These are phyloP conservation scores for Cebus imitator DNA, from an alignment of 2,113 vertebrate genomes.

Conservation along the genomic window DNA sequence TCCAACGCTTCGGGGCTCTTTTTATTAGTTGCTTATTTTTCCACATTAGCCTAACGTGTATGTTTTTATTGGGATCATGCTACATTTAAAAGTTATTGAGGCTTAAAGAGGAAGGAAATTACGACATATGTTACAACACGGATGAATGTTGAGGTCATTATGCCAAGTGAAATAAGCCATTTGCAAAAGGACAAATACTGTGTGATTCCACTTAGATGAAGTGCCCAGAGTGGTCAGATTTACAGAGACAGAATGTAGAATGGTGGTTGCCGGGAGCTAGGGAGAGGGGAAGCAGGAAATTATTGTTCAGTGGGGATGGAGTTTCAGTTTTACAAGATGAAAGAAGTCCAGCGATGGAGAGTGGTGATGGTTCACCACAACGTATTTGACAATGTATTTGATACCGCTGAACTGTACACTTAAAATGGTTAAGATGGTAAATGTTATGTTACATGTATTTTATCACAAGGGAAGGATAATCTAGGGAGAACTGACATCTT, in stretches of 20 bases:
- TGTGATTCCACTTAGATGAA: background rate
- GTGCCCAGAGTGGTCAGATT: background rate
- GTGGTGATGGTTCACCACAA: background rate
- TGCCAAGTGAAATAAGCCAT: background rate
- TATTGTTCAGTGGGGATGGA: background rate
- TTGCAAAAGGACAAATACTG: background rate
- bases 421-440: background rate
- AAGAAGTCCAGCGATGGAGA: background rate
- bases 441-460: background rate
- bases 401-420: background rate
- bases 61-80: background rate
- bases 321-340: background rate
- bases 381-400: background rate
- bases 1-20: background rate
- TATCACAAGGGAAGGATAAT: background rate
- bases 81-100: background rate
- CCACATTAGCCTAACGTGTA: background rate
- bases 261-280: background rate
- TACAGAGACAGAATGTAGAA: background rate
- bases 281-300: background rate
- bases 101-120: background rate
- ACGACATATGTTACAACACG: background rate
- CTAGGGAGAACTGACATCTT: background rate
- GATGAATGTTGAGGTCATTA: background rate
- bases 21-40: background rate